Conservation (phyloP, 2,113 vertebrate genomes). For the Passer domesticus region DNA sequence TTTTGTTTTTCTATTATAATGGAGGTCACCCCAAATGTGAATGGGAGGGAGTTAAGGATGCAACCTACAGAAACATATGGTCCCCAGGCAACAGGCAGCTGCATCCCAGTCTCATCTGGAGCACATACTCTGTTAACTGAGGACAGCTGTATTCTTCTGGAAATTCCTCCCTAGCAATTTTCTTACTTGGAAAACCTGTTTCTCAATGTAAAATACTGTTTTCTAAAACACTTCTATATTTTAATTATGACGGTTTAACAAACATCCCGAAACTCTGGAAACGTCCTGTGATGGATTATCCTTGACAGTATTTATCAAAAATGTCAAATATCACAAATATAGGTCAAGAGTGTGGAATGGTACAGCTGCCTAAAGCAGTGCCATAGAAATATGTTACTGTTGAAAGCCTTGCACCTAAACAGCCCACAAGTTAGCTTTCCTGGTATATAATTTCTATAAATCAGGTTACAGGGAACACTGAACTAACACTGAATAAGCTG, state of each 20-base stretch:
- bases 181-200: neutral
- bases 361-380: neutral
- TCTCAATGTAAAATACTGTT: neutral
- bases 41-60: neutral
- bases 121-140: neutral
- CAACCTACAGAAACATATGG: neutral
- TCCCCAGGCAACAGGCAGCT: neutral
- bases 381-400: neutral
- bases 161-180: neutral
- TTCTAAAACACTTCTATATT: neutral
- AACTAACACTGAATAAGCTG: neutral
- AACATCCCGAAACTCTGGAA: neutral
- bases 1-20: neutral
- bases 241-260: neutral
- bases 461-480: neutral
- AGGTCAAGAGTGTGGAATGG: neutral
- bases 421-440: neutral
- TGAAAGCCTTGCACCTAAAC: neutral
- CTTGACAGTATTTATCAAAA: slow-evolving; percentile 1
- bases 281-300: neutral
- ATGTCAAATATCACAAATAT: neutral
- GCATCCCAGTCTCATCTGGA: neutral
- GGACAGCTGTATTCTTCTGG: neutral
- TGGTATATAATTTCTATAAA: neutral
- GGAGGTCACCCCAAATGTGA: neutral